Evolutionary conservation across 2,888 invertebrate genomes (phyloP).

Genomic region (Drosophila kambysellisi): DNA sequence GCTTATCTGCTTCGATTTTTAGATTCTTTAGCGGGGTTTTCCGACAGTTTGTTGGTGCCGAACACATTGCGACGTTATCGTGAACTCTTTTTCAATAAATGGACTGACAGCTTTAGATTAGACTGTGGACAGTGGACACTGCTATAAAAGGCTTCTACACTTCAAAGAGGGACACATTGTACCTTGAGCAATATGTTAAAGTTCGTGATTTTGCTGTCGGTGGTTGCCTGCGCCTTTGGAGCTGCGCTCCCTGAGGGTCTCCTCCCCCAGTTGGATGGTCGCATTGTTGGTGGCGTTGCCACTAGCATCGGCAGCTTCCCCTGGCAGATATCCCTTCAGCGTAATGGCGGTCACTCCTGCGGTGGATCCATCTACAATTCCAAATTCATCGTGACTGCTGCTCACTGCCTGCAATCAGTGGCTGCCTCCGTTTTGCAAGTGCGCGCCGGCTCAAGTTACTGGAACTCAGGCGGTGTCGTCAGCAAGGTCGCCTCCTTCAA

Average conservation of each 20-base stretch:
- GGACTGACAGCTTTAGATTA: not conserved
- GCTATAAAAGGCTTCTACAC: constrained; percentile 37
- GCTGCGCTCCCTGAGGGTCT: constrained; percentile 68
- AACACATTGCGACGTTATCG: not conserved
- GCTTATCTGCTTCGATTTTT: not conserved
- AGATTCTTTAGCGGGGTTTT: not conserved
- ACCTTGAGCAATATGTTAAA: constrained; percentile 65
- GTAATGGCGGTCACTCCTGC: constrained; percentile 86
- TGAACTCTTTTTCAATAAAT: not conserved
- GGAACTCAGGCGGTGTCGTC: constrained; percentile 67
- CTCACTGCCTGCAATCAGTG: constrained; percentile 86
- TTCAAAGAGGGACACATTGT: constrained; percentile 25
- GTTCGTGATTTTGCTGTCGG: constrained; percentile 67
- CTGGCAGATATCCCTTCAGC: constrained; percentile 74
- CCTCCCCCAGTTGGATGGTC: constrained; percentile 73
- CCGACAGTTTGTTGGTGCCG: not conserved
- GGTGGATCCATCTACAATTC: constrained; percentile 86
- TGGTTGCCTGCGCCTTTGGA: constrained; percentile 61
- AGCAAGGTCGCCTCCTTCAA: constrained; percentile 49
- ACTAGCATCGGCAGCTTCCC: constrained; percentile 71
- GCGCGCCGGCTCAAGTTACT: constrained; percentile 86
- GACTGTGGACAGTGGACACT: constrained; percentile 26
- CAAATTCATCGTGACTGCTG: constrained; percentile 86
- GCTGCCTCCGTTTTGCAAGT: constrained; percentile 71
- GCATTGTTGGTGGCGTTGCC: constrained; percentile 77